Conservation (phyloP, 2,113 vertebrate species). For the Notiomystis cincta region DNA sequence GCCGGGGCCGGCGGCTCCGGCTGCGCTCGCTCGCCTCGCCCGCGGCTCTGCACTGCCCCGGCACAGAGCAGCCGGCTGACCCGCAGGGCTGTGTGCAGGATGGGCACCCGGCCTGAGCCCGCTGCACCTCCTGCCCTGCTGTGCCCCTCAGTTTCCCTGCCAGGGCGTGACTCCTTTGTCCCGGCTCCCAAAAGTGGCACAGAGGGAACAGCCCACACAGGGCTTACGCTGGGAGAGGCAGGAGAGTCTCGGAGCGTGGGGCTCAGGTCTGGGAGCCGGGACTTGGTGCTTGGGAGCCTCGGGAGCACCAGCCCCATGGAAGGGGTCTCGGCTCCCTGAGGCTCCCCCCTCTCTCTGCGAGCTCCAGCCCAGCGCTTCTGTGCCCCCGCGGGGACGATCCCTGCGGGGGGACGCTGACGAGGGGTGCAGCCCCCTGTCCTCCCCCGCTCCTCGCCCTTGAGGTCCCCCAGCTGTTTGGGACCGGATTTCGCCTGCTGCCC, state of each 20-base stretch:
- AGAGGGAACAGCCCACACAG: not conserved
- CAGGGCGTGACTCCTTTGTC: not conserved
- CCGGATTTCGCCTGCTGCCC: not conserved
- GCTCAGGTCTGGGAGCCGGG: not conserved
- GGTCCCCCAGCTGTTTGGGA: not conserved
- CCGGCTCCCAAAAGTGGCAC: fast-evolving
- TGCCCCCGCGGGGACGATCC: fast-evolving
- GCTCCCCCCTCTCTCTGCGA: not conserved
- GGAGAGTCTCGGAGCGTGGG: fast-evolving
- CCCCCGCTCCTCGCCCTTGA: not conserved
- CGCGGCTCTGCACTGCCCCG: fast-evolving
- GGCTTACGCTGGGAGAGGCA: not conserved
- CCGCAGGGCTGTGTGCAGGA: not conserved
- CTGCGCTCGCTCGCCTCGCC: fast-evolving
- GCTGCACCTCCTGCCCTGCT: not conserved
- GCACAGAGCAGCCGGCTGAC: fast-evolving
- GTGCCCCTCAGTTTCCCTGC: not conserved
- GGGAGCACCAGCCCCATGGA: not conserved
- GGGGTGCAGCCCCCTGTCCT: not conserved
- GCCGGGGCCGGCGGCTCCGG: not conserved
- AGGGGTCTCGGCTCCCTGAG: not conserved
- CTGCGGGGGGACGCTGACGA: not conserved
- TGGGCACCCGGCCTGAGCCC: fast-evolving
- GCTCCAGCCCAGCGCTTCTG: fast-evolving
- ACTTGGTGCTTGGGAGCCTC: not conserved